Percentiles rank a stretch among this genome's conserved stretches.
Conservation (phyloP, 2,888 invertebrate species). For the Drymonia ruficornis region DNA sequence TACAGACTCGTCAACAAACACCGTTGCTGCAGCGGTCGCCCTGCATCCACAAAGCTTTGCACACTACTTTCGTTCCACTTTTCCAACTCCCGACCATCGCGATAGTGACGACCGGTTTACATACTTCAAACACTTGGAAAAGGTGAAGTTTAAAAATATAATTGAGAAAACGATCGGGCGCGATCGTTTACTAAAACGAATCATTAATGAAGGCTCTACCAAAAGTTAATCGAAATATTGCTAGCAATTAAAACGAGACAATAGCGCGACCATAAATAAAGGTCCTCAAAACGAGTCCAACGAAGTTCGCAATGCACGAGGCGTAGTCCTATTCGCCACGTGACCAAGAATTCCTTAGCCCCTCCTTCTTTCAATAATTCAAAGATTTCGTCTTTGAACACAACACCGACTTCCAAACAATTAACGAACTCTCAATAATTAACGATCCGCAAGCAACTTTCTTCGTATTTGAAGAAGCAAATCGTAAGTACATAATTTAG, state of each 20-base stretch:
- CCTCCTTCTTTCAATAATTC: constrained; percentile 68
- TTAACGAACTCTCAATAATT: constrained; percentile 63
- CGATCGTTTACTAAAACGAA: background rate
- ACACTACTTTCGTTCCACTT: constrained; percentile 71
- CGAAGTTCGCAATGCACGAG: constrained; percentile 49
- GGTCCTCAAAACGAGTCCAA: constrained; percentile 43
- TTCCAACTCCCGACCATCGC: constrained; percentile 51
- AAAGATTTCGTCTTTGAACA: constrained; percentile 58
- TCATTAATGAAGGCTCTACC: constrained; percentile 10
- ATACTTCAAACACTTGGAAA: constrained; percentile 6
- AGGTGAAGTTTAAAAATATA: background rate
- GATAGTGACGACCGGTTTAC: constrained; percentile 33
- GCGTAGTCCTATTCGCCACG: constrained; percentile 53
- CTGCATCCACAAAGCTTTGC: constrained; percentile 67
- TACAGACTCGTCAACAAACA: constrained; percentile 75
- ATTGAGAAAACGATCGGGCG: background rate
- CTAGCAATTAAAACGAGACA: constrained; percentile 46
- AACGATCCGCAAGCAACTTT: constrained; percentile 44
- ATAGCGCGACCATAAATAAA: constrained; percentile 44
- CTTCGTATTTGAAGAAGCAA: constrained; percentile 34
- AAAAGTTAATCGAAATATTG: constrained; percentile 20
- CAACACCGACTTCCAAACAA: constrained; percentile 63
- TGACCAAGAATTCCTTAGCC: constrained; percentile 54
- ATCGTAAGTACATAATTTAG: constrained; percentile 24
- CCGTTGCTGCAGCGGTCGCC: constrained; percentile 77